Conservation (phyloP, 2,797 vertebrate genomes). For the Amazona ochrocephala region DNA sequence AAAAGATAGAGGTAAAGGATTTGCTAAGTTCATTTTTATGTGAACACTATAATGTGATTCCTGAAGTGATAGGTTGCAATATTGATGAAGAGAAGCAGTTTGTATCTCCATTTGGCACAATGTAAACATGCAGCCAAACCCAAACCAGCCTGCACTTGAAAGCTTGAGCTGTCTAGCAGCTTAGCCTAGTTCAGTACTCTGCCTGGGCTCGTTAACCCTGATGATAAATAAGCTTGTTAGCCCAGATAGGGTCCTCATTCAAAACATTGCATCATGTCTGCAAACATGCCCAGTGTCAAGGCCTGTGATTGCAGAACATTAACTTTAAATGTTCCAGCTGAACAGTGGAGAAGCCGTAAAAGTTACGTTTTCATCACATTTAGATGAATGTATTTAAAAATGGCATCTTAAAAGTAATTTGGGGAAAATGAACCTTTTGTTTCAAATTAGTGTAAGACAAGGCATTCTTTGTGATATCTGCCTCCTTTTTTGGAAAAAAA, state of each 20-base stretch:
- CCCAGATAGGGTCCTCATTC: neutral
- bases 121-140: neutral
- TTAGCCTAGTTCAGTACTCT: neutral
- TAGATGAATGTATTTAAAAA: neutral
- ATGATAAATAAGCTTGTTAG: neutral
- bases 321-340: neutral
- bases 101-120: neutral
- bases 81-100: neutral
- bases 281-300: neutral
- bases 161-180: neutral
- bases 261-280: slow-evolving; percentile 36
- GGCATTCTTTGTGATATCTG: neutral
- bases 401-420: neutral
- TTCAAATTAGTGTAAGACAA: neutral
- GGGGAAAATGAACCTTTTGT: neutral
- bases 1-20: neutral
- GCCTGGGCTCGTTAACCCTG: neutral
- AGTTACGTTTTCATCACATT: neutral
- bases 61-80: neutral
- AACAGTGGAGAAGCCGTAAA: neutral
- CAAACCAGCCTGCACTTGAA: neutral
- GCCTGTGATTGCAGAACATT: neutral
- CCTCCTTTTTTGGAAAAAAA: neutral
- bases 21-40: neutral
- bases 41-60: neutral